Conservation (phyloP, 2,797 vertebrate genomes). For the Calcarius lapponicus region DNA sequence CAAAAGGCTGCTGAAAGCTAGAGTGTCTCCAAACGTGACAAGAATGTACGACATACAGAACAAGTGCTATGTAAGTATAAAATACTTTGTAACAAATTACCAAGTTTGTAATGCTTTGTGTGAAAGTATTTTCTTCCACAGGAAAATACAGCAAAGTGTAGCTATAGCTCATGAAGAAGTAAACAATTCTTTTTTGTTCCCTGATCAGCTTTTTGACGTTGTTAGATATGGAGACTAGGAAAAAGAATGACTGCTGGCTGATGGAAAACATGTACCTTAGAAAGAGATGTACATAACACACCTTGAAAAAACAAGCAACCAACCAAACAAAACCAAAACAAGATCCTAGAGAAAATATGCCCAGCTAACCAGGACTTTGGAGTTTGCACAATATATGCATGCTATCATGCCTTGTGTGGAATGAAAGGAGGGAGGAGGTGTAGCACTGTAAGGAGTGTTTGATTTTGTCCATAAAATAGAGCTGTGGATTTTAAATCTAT, state of each 20-base stretch:
- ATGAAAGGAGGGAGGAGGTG: not conserved
- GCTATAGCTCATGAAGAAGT: not conserved
- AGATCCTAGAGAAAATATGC: not conserved
- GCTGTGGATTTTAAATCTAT: not conserved
- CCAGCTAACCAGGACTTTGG: not conserved
- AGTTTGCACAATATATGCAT: not conserved
- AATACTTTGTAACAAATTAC: not conserved
- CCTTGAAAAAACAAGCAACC: not conserved
- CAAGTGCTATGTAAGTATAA: not conserved
- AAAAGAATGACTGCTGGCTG: not conserved
- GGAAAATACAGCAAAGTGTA: not conserved
- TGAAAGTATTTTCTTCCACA: not conserved
- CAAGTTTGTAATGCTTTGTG: not conserved
- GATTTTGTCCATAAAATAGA: not conserved
- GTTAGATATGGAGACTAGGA: not conserved
- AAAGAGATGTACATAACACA: not conserved
- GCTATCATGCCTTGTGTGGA: not conserved
- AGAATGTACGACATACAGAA: not conserved
- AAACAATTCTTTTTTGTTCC: not conserved
- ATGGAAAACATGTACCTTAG: not conserved
- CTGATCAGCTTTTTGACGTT: not conserved
- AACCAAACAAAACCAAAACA: not conserved
- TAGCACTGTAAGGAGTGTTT: not conserved
- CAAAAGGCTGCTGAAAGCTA: not conserved
- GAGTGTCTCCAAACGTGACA: not conserved